A percentile compares a stretch with the other conserved stretches of the same genome.
Evolutionary conservation across 37 sponge, comb jelly and placozoan species (phyloP).

Genomic region (Aplysina aerophoba): DNA sequence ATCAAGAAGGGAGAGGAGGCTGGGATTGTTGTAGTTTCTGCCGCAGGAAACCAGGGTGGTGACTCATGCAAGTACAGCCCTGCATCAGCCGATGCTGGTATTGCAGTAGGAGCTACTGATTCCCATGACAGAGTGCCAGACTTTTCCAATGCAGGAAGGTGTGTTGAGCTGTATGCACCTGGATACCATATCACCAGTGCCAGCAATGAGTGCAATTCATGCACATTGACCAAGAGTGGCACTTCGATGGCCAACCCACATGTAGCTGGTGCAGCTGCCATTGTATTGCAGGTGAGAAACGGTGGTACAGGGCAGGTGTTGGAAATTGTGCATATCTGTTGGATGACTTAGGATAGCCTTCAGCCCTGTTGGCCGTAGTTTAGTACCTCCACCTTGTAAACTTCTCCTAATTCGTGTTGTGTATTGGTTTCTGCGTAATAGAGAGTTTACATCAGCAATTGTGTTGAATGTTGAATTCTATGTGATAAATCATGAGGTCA

Average conservation of each 20-base stretch:
- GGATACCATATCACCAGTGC: slow-evolving; percentile 61
- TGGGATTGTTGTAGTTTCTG: slow-evolving; percentile 59
- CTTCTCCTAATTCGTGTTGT: no score
- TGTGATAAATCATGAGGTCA: no score
- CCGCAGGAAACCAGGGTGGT: slow-evolving; percentile 75
- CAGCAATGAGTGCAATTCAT: slow-evolving; percentile 45
- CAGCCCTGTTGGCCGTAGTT: no score
- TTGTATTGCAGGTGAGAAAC: slow-evolving; percentile 24
- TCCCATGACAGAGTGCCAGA: slow-evolving; percentile 25
- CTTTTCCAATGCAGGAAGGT: slow-evolving; percentile 74
- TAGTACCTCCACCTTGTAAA: no score
- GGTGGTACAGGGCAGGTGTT: no score
- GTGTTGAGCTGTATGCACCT: slow-evolving; percentile 80
- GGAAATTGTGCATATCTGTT: no score
- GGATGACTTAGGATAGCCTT: no score
- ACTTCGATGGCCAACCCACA: slow-evolving; percentile 87
- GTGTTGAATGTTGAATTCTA: no score
- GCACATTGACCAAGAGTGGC: slow-evolving; percentile 62
- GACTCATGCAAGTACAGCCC: slow-evolving; percentile 75
- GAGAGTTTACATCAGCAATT: no score
- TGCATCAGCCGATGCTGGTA: slow-evolving; percentile 48
- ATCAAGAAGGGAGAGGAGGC: slow-evolving; percentile 32
- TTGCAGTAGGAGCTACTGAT: slow-evolving; percentile 73
- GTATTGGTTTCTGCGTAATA: no score
- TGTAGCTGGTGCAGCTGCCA: slow-evolving; percentile 72